Evolutionary conservation across 2,888 invertebrate species (phyloP).

Genomic region (Xylota sylvarum): DNA sequence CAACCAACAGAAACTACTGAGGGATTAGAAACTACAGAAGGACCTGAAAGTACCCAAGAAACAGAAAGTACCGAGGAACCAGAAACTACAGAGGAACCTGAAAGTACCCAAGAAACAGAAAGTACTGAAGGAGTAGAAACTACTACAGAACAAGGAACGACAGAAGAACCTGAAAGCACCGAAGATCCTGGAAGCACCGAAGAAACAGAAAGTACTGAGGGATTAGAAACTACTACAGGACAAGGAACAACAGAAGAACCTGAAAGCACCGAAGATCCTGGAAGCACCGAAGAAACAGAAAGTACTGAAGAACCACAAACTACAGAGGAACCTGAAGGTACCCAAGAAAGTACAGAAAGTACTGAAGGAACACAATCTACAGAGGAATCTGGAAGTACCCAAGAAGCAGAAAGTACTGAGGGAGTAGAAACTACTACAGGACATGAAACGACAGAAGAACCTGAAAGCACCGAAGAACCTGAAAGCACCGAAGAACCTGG

Average conservation of each 20-base stretch:
- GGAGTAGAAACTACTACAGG: neutral
- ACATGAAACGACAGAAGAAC: neutral
- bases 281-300: neutral
- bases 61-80: neutral
- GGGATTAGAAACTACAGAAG: neutral
- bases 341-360: neutral
- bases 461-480: neutral
- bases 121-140: neutral
- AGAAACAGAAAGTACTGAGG: neutral
- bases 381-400: neutral
- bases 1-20: neutral
- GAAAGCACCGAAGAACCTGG: neutral
- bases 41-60: neutral
- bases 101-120: neutral
- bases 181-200: neutral
- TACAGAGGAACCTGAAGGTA: neutral
- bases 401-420: neutral
- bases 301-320: neutral
- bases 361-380: neutral
- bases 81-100: neutral
- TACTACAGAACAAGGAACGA: neutral
- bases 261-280: neutral
- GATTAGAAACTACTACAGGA: neutral
- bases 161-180: neutral
- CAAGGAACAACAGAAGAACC: neutral